A percentile compares a stretch with the other conserved stretches of the same genome.
Conservation (phyloP, 2,797 vertebrate genomes). For the Xiphophorus birchmanni region DNA sequence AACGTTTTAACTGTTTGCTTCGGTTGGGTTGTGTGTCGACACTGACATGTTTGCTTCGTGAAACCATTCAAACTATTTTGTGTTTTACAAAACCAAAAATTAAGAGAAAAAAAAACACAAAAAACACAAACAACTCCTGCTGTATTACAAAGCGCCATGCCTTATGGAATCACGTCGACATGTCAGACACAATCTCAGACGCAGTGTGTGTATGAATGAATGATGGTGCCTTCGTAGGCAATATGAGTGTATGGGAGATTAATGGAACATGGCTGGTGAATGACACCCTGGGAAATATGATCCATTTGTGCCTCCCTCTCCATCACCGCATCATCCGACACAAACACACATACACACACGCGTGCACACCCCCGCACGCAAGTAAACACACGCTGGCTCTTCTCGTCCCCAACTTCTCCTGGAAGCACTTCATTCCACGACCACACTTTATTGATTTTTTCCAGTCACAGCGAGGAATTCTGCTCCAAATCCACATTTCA, state of each 20-base stretch:
- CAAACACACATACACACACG: slow-evolving; percentile 1
- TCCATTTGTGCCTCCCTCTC: slow-evolving; percentile 43
- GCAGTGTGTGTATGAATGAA: slow-evolving; percentile 23
- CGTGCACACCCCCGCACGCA: background rate
- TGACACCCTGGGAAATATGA: slow-evolving; percentile 67
- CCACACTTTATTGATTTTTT: slow-evolving; percentile 16
- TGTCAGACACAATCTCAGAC: slow-evolving; percentile 6
- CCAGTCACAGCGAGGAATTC: background rate
- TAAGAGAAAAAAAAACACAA: background rate
- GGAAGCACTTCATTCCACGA: slow-evolving; percentile 8
- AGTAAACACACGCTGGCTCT: background rate
- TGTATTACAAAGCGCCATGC: slow-evolving; percentile 10
- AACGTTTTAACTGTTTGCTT: background rate
- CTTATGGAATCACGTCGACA: slow-evolving; percentile 28
- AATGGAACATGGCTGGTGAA: slow-evolving; percentile 65
- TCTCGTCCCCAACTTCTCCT: slow-evolving; percentile 2
- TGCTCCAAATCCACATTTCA: background rate
- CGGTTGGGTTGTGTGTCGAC: background rate
- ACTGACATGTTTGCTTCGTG: background rate
- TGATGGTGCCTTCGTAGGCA: slow-evolving; percentile 58
- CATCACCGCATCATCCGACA: background rate
- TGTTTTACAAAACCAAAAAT: slow-evolving; percentile 7
- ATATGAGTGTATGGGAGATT: slow-evolving; percentile 58
- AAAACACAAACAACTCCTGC: slow-evolving; percentile 3
- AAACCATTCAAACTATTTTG: background rate